A percentile compares a stretch with the other conserved stretches of the same genome.
phyloP scores from a whole-genome alignment of 2,888 invertebrate genomes.

The Drosophila affinis region DNA sequence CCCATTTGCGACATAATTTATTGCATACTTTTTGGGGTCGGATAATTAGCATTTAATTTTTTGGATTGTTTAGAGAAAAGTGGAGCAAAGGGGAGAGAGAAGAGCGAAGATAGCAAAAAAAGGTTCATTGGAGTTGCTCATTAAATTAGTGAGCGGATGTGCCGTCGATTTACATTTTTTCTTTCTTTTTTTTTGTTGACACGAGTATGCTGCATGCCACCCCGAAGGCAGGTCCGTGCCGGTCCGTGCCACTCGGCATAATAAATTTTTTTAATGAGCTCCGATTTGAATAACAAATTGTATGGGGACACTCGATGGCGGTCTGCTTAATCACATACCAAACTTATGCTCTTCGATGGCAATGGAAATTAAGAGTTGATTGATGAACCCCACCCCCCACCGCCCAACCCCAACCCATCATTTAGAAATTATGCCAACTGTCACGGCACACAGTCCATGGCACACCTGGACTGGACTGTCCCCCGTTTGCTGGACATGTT shows the following conservation, averaged over 20 bases:
- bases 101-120: conserved; percentile 50
- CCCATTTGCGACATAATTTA: conserved; percentile 54
- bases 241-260: conserved; percentile 6
- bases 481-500: conserved; percentile 26
- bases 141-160: conserved; percentile 67
- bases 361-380: conserved; percentile 20
- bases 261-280: conserved; percentile 49
- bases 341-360: neutral
- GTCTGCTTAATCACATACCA: conserved; percentile 14
- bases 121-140: conserved; percentile 53
- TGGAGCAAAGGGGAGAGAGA: too few species aligned
- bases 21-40: conserved; percentile 60
- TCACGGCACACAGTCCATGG: neutral
- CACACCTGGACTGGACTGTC: conserved; percentile 18
- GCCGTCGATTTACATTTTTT: conserved; percentile 36
- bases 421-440: conserved; percentile 22
- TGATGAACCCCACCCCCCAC: conserved; percentile 15
- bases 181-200: neutral
- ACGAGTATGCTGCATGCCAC: conserved; percentile 2
- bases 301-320: conserved; percentile 11
- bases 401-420: too few species aligned
- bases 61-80: conserved; percentile 31
- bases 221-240: neutral
- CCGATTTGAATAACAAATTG: conserved; percentile 50
- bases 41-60: conserved; percentile 66